Percentiles rank a stretch among this genome's conserved stretches.
phyloP scores from a whole-genome alignment of 2,113 vertebrate species.

The Atrichornis clamosus region DNA sequence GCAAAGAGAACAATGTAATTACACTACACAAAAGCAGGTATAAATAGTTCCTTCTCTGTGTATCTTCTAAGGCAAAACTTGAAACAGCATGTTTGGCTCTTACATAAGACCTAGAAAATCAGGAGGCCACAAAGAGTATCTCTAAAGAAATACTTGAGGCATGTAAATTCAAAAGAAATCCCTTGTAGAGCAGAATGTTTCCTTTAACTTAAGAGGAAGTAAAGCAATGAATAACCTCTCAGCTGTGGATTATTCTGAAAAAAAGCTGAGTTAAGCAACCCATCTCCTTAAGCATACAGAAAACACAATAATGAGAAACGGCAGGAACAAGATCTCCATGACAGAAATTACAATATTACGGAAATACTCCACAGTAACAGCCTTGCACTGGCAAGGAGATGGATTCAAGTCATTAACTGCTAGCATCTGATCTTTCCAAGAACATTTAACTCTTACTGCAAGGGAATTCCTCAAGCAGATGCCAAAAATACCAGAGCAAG shows the following conservation, averaged over 20 bases:
- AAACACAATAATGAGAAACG: not conserved
- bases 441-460: slow-evolving; percentile 14
- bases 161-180: not conserved
- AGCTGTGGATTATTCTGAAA: not conserved
- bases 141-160: not conserved
- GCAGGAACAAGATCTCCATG: not conserved
- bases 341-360: not conserved
- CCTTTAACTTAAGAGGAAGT: not conserved
- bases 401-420: not conserved
- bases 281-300: not conserved
- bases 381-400: not conserved
- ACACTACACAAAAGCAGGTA: not conserved
- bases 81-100: not conserved
- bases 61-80: not conserved
- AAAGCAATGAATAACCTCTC: not conserved
- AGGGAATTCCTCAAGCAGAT: slow-evolving; percentile 9
- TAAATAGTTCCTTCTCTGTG: not conserved
- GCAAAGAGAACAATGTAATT: not conserved
- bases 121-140: not conserved
- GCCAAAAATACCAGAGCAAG: not conserved
- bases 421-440: not conserved
- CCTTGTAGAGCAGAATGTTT: not conserved
- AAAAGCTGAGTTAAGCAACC: not conserved
- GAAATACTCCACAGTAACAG: not conserved
- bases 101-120: not conserved